These are phyloP conservation scores for Eristalis intricaria DNA, from an alignment of 2,888 invertebrate genomes.

Conservation along the genomic window DNA sequence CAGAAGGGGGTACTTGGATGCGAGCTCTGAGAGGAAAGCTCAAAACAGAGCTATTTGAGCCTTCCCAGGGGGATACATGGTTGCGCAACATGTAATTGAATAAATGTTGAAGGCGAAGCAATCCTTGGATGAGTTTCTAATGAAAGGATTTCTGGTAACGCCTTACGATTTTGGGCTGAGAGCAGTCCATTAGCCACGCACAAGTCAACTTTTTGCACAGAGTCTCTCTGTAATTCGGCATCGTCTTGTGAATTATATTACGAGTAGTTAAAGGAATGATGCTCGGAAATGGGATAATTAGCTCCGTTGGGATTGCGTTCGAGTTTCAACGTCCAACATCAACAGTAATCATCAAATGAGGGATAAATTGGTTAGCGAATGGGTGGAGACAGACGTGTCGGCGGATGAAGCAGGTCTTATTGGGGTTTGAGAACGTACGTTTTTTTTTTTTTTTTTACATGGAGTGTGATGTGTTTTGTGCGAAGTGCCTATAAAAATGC, in stretches of 20 bases:
- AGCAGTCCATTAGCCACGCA: slow-evolving; percentile 20
- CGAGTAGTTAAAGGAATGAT: slow-evolving; percentile 1
- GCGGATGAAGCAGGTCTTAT: neutral
- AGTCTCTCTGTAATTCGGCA: neutral
- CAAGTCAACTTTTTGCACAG: slow-evolving; percentile 5
- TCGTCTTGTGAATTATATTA: slow-evolving; percentile 8
- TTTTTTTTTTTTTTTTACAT: neutral
- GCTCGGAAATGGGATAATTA: slow-evolving; percentile 22
- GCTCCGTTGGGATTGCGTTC: neutral
- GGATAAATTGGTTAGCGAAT: neutral
- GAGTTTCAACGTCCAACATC: neutral
- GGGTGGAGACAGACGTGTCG: neutral
- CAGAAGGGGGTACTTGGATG: neutral
- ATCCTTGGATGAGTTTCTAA: neutral
- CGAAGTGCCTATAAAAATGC: no score
- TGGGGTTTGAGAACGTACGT: no score
- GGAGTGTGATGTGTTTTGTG: no score
- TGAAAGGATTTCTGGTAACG: slow-evolving; percentile 9
- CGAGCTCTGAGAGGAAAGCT: neutral
- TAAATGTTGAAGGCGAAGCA: neutral
- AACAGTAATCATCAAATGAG: neutral
- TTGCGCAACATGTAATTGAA: slow-evolving; percentile 18
- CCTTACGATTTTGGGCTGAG: neutral
- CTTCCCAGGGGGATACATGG: slow-evolving; percentile 8
- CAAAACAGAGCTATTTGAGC: slow-evolving; percentile 1